These are phyloP conservation scores for Pluvialis apricaria DNA, from an alignment of 2,113 vertebrate genomes.

Conservation along the genomic window DNA sequence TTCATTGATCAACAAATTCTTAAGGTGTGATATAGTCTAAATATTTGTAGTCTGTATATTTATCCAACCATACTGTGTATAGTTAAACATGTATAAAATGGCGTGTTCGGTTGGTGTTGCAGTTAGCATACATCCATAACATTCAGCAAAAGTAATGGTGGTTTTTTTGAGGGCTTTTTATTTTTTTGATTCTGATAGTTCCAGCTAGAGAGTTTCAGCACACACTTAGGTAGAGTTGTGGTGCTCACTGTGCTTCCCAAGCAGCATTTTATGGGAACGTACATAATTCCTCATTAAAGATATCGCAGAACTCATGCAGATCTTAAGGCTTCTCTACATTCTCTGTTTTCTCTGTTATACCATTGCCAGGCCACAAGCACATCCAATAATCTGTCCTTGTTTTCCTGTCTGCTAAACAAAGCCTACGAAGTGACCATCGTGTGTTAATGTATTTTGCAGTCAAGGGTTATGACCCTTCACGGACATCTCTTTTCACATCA, in stretches of 20 bases:
- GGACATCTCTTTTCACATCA: not conserved
- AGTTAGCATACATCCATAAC: not conserved
- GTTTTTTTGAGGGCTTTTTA: not conserved
- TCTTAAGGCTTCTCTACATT: not conserved
- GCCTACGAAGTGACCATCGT: not conserved
- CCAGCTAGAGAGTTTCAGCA: not conserved
- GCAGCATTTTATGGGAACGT: not conserved
- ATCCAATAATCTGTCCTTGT: not conserved
- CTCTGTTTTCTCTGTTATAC: not conserved
- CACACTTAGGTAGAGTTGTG: not conserved
- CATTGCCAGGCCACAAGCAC: not conserved
- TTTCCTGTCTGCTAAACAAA: not conserved
- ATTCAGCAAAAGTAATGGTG: not conserved
- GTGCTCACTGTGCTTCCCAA: not conserved
- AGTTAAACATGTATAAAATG: not conserved
- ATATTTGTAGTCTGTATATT: not conserved
- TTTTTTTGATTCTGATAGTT: not conserved
- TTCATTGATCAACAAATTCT: not conserved
- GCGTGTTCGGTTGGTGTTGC: not conserved
- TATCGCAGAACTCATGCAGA: not conserved
- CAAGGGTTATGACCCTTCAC: not conserved
- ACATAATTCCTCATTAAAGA: not conserved
- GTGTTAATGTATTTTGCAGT: not conserved
- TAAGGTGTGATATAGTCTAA: not conserved
- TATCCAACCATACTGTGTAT: not conserved